A percentile compares a stretch with the other conserved stretches of the same genome.
phyloP scores from a whole-genome alignment of 2,113 vertebrate genomes.

The Callionymus lyra region DNA sequence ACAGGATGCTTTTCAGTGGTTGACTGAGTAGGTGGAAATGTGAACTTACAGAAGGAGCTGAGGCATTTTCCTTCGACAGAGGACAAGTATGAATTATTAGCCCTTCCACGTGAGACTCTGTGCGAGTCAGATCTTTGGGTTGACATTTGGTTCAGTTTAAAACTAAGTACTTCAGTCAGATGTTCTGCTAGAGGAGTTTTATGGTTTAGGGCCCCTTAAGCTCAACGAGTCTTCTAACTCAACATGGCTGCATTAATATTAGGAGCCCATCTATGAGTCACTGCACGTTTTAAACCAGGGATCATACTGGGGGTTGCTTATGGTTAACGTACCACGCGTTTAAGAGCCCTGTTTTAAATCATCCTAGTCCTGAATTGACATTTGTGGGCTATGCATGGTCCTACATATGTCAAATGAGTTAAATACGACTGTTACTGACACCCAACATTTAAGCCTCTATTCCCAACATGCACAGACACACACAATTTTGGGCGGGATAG shows the following conservation, averaged over 20 bases:
- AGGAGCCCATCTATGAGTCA: not conserved
- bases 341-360: too few species aligned
- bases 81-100: constrained; percentile 38
- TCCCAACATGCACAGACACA: too few species aligned
- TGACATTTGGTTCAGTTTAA: constrained; percentile 35
- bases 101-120: constrained; percentile 37
- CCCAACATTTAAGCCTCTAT: too few species aligned
- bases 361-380: too few species aligned
- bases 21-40: constrained; percentile 13
- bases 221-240: constrained; percentile 2
- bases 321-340: too few species aligned
- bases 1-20: constrained; percentile 16
- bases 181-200: constrained; percentile 9
- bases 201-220: not conserved
- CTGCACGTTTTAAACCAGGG: too few species aligned
- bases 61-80: not conserved
- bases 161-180: constrained; percentile 31
- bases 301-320: too few species aligned
- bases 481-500: too few species aligned
- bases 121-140: constrained; percentile 29
- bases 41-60: constrained; percentile 4
- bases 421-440: too few species aligned
- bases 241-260: constrained; percentile 7
- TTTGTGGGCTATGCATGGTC: too few species aligned
- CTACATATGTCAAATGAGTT: too few species aligned